Evolutionary conservation across 2,888 invertebrate species (phyloP).

Genomic region (Mongoloraphidia duomilia): DNA sequence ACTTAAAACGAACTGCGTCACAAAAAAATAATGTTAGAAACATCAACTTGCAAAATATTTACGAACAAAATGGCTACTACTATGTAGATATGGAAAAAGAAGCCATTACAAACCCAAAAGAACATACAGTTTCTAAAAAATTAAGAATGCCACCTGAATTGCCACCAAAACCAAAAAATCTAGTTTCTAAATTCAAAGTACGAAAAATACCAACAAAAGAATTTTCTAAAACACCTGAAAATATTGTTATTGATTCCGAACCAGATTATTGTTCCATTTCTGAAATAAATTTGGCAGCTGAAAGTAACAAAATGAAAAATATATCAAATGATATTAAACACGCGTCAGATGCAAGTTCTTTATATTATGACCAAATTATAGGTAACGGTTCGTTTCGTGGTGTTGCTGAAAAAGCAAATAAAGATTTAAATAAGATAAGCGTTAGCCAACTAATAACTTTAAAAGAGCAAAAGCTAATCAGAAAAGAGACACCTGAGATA

Average conservation of each 20-base stretch:
- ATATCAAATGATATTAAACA: no score
- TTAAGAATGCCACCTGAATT: conserved; percentile 56
- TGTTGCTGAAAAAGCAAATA: no score
- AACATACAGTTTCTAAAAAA: conserved; percentile 32
- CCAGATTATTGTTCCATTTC: conserved; percentile 67
- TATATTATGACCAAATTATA: no score
- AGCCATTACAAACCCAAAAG: conserved; percentile 15
- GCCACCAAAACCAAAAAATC: conserved; percentile 65
- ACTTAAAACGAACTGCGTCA: conserved; percentile 31
- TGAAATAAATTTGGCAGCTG: conserved; percentile 40
- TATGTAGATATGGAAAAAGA: conserved; percentile 50
- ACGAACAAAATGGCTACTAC: conserved; percentile 35
- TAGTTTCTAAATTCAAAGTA: conserved; percentile 50
- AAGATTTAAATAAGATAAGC: no score
- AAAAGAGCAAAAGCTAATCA: no score
- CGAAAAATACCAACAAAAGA: conserved; percentile 25
- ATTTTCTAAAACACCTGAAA: conserved; percentile 16
- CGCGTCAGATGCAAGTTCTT: no score
- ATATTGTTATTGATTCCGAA: conserved; percentile 32
- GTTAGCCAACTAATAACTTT: no score
- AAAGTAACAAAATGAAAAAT: neutral
- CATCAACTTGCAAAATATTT: conserved; percentile 35
- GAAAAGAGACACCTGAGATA: conserved; percentile 40
- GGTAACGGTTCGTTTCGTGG: no score
- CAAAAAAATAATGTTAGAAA: conserved; percentile 38